Conservation (phyloP, 30 jellyfish, hydroid and myxozoan species). For the Turritopsis rubra region DNA sequence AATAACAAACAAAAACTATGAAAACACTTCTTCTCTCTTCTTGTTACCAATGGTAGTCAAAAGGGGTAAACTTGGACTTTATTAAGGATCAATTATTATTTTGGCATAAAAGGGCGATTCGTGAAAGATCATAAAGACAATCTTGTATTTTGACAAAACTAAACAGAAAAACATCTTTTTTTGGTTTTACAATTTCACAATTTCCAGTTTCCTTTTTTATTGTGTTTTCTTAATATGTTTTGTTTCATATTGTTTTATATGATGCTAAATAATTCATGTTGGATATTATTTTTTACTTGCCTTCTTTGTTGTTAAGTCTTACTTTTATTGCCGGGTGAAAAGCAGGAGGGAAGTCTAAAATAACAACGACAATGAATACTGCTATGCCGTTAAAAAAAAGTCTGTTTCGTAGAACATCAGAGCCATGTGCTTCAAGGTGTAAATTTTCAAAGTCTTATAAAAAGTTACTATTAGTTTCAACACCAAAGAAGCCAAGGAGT, state of each 20-base stretch:
- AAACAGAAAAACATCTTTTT: not conserved
- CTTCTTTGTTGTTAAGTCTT: not conserved
- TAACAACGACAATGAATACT: too few species aligned
- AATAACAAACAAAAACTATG: too few species aligned
- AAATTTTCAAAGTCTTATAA: not conserved
- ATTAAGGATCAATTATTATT: too few species aligned
- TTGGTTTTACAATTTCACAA: not conserved
- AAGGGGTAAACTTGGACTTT: too few species aligned
- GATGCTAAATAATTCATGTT: not conserved
- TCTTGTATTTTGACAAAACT: not conserved
- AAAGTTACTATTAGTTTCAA: not conserved
- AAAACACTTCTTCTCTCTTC: too few species aligned
- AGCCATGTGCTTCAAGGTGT: not conserved
- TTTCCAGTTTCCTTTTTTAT: not conserved
- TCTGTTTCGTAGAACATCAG: not conserved
- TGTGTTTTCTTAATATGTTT: not conserved
- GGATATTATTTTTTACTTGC: not conserved
- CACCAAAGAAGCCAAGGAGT: not conserved
- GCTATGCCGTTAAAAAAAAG: not conserved
- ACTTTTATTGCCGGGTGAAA: too few species aligned
- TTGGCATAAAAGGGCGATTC: too few species aligned
- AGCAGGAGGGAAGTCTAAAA: too few species aligned
- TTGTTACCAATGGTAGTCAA: too few species aligned
- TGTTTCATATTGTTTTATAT: not conserved
- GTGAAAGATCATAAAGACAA: too few species aligned